Base-by-base conservation (phyloP, 1,140 invertebrate genomes). In the Heliconius eleuchia region DNA sequence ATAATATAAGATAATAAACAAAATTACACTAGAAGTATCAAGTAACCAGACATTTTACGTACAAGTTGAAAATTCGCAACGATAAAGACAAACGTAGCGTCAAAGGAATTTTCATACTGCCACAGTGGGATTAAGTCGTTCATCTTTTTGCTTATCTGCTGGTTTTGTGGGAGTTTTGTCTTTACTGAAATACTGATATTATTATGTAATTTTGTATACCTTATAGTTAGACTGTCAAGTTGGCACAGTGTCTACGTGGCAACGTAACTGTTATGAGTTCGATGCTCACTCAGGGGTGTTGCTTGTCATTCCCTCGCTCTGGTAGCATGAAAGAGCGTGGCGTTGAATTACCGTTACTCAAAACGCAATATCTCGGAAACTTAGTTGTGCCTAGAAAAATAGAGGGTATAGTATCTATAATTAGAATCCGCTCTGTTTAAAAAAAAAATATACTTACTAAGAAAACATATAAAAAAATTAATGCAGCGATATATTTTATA, bases 141-240 rank as follows among this genome's bases (percentile, higher is more conserved):
- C 77, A 82, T 90, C 89, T 90, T 87, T 88, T 88, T 87, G 86
- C 85, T 87, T 86, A 91, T 90, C 87, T 83, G 79, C 82, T 80
- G 85, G 87, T 90, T 92, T 91, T 66, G 90, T 89, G 85, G 60
- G 71, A 89, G 84, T 87, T 87, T 86, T 79, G 82, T 78, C 75
- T 86, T 30, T 37, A 37, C 0, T 37, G 6, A 6, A 84, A 79
- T 23, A 66, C 1, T 66, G 60, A 30, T 11, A 6, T 66, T 66
- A 23, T 60, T 60, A 66, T 66, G 60, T 66, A 27, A 66, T 30
- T 66, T 27, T 27, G 19, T 11, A 57, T 2, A 57, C 0, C 34
- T 6, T 55, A 18, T 55, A 13, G 6, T 23, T 19, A 57, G 55
- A 57, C 52, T 16, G 19, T 19, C 52, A 6, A 19, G 16, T 5